Conservation (phyloP, 1,140 invertebrate genomes). For the Lepidurus packardi region DNA sequence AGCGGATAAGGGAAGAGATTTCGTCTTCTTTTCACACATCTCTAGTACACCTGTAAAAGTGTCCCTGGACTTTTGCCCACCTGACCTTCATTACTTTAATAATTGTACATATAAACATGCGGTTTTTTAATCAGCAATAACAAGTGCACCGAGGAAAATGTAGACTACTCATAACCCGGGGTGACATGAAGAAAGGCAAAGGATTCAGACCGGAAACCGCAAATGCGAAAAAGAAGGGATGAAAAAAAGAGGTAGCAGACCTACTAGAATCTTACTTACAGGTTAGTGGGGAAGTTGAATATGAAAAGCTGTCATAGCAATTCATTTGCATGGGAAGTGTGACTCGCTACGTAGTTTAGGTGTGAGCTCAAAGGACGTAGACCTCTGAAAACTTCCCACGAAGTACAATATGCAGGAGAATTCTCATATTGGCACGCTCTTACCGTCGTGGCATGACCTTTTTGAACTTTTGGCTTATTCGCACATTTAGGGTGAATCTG, state of each 20-base stretch:
- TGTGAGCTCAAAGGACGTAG: conserved; percentile 2
- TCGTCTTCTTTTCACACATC: conserved; percentile 7
- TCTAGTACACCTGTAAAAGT: background rate
- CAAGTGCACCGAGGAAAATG: background rate
- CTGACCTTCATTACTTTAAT: conserved; percentile 9
- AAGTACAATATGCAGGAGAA: background rate
- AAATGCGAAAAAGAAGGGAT: background rate
- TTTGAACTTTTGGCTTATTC: background rate
- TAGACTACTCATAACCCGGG: background rate
- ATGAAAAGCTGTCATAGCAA: background rate
- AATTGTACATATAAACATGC: background rate
- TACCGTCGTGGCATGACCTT: background rate
- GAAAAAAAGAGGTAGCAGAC: background rate
- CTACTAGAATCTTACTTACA: background rate
- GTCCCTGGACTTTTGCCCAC: background rate
- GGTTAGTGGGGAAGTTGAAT: background rate
- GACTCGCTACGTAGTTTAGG: background rate
- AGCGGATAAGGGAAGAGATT: background rate
- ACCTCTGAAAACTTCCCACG: conserved; percentile 2
- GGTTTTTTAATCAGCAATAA: conserved; percentile 1
- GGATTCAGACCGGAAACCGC: background rate
- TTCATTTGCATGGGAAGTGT: conserved; percentile 18
- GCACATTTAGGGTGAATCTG: background rate
- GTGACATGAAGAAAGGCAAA: background rate
- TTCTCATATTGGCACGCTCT: background rate